Percentiles rank a stretch among this genome's conserved stretches.
Conservation (phyloP, 2,888 invertebrate species). For the Cerastis leucographa region DNA sequence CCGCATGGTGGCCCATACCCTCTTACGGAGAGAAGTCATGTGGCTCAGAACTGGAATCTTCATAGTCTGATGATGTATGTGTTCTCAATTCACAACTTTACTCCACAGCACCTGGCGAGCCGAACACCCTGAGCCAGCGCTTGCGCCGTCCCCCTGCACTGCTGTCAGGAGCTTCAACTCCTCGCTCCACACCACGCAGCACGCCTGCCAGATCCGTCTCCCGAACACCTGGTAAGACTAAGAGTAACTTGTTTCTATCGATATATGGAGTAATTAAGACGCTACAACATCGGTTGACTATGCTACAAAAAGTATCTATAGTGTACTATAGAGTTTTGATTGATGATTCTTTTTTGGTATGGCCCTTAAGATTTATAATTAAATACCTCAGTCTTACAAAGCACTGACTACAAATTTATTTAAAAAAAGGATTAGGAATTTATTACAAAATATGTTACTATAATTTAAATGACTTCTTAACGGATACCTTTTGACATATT, state of each 20-base stretch:
- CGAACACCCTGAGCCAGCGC: constrained; percentile 94
- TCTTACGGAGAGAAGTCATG: neutral
- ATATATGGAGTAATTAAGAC: neutral
- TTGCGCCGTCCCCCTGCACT: constrained; percentile 93
- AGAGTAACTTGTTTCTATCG: neutral
- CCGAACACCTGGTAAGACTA: constrained; percentile 82
- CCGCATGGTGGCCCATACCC: too few species aligned
- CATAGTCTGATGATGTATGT: neutral
- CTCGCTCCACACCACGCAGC: constrained; percentile 93
- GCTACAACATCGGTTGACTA: neutral
- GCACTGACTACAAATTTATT: too few species aligned
- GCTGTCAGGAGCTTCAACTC: constrained; percentile 93
- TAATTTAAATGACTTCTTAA: too few species aligned
- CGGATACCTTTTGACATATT: too few species aligned
- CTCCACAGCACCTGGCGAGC: constrained; percentile 94
- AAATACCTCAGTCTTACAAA: too few species aligned
- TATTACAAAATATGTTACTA: too few species aligned
- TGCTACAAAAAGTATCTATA: neutral
- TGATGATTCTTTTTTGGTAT: too few species aligned
- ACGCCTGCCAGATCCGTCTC: constrained; percentile 92
- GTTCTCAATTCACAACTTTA: neutral
- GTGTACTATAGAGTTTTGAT: too few species aligned
- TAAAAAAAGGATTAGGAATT: too few species aligned
- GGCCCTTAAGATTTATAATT: too few species aligned
- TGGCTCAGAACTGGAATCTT: neutral